These are phyloP conservation scores for Halcyon chelicuti DNA, from an alignment of 2,797 vertebrate genomes.

Conservation along the genomic window DNA sequence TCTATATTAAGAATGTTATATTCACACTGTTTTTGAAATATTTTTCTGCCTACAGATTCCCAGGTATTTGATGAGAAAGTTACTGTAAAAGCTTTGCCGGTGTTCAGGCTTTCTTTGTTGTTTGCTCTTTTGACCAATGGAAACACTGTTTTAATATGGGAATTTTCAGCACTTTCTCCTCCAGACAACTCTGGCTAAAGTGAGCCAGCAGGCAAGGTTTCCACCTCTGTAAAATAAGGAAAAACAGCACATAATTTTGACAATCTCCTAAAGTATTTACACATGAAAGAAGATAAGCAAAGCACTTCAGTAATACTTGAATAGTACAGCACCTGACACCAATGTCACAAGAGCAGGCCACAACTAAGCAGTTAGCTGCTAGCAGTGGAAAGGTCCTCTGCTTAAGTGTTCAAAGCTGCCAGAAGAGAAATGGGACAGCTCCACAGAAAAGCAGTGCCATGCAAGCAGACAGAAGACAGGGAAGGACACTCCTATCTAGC, in stretches of 20 bases:
- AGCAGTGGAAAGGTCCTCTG: not conserved
- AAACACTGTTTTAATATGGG: not conserved
- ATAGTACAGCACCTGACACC: not conserved
- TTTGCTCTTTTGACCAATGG: not conserved
- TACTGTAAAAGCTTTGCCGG: not conserved
- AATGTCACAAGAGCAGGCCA: not conserved
- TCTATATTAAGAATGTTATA: not conserved
- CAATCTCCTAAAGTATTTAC: not conserved
- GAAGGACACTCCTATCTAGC: not conserved
- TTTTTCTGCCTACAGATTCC: not conserved
- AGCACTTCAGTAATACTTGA: not conserved
- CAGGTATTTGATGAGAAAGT: not conserved
- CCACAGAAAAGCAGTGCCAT: not conserved
- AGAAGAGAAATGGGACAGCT: not conserved
- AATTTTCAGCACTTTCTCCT: not conserved
- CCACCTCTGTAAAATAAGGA: not conserved
- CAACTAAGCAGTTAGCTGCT: not conserved
- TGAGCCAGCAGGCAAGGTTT: not conserved
- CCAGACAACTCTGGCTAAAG: not conserved
- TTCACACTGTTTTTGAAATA: not conserved
- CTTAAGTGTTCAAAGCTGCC: not conserved
- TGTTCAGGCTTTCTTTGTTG: not conserved
- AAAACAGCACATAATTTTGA: not conserved
- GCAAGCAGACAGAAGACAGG: not conserved
- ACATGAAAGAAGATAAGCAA: not conserved